Conservation (phyloP, 1,140 invertebrate genomes). For the Drosophila suzukii region DNA sequence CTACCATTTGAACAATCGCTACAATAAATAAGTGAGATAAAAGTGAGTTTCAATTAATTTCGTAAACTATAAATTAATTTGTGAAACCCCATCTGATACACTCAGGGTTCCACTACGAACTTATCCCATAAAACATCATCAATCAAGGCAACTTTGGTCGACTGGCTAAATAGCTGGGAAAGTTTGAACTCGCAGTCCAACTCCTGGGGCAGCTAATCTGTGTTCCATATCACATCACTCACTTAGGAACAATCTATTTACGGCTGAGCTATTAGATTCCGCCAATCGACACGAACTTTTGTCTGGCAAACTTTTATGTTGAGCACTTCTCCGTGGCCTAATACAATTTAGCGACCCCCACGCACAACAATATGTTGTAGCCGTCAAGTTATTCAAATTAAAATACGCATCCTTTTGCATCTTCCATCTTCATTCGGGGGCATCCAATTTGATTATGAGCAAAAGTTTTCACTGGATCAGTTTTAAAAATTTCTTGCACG, state of each 20-base stretch:
- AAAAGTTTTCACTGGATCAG: constrained; percentile 35
- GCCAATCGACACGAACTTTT: constrained; percentile 22
- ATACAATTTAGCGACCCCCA: constrained; percentile 19
- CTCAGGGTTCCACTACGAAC: constrained; percentile 7
- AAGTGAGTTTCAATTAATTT: background rate
- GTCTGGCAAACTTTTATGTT: constrained; percentile 27
- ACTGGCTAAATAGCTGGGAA: constrained; percentile 21
- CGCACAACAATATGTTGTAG: constrained; percentile 20
- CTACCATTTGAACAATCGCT: background rate
- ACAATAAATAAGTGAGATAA: constrained; percentile 16
- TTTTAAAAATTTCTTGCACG: constrained; percentile 48
- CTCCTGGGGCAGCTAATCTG: constrained; percentile 25
- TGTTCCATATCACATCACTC: constrained; percentile 30
- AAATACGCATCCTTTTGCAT: constrained; percentile 33
- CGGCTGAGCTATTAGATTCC: constrained; percentile 11
- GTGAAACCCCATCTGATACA: constrained; percentile 6
- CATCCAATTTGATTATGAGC: constrained; percentile 29
- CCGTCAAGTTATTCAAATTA: constrained; percentile 35
- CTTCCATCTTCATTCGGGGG: constrained; percentile 2
- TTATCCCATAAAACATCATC: constrained; percentile 24
- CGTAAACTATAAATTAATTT: constrained; percentile 29
- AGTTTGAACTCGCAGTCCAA: constrained; percentile 5
- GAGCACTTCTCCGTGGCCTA: constrained; percentile 7
- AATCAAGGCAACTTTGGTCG: constrained; percentile 27
- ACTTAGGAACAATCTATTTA: constrained; percentile 34